phyloP scores from a whole-genome alignment of 2,113 vertebrate genomes.

The Lampris incognitus region DNA sequence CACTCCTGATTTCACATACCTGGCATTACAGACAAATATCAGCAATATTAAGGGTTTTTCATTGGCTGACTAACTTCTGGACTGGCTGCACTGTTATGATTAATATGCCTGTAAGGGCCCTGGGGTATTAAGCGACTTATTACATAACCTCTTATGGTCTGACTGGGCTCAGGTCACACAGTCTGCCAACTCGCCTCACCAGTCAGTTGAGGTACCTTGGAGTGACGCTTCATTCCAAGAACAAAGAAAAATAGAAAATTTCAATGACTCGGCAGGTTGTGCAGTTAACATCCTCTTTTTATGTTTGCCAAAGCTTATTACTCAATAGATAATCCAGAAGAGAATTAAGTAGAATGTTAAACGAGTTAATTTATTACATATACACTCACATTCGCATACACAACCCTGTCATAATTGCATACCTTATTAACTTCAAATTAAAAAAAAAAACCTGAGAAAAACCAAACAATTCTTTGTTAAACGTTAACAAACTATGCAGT shows the following conservation, averaged over 20 bases:
- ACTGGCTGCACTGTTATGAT: slow-evolving; percentile 48
- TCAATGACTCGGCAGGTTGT: slow-evolving; percentile 10
- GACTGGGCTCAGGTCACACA: slow-evolving; percentile 24
- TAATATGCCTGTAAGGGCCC: slow-evolving; percentile 37
- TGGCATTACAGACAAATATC: slow-evolving; percentile 19
- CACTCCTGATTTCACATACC: background rate
- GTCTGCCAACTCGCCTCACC: slow-evolving; percentile 33
- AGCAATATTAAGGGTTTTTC: slow-evolving; percentile 48
- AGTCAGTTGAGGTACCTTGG: slow-evolving; percentile 22
- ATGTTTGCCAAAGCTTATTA: background rate
- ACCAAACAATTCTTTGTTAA: too few species aligned
- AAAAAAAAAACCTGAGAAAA: too few species aligned
- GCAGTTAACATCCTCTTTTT: background rate
- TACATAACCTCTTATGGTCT: slow-evolving; percentile 57
- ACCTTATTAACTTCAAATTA: too few species aligned
- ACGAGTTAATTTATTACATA: too few species aligned
- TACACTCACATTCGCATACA: too few species aligned
- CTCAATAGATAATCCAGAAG: background rate
- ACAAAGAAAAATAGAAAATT: background rate
- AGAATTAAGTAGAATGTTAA: background rate
- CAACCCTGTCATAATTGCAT: too few species aligned
- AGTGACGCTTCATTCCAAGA: slow-evolving; percentile 2
- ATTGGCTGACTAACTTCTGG: slow-evolving; percentile 56
- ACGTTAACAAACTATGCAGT: too few species aligned
- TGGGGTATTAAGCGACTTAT: slow-evolving; percentile 54